phyloP scores from a whole-genome alignment of 2,113 vertebrate species.

The Machaerirhynchus nigripectus region DNA sequence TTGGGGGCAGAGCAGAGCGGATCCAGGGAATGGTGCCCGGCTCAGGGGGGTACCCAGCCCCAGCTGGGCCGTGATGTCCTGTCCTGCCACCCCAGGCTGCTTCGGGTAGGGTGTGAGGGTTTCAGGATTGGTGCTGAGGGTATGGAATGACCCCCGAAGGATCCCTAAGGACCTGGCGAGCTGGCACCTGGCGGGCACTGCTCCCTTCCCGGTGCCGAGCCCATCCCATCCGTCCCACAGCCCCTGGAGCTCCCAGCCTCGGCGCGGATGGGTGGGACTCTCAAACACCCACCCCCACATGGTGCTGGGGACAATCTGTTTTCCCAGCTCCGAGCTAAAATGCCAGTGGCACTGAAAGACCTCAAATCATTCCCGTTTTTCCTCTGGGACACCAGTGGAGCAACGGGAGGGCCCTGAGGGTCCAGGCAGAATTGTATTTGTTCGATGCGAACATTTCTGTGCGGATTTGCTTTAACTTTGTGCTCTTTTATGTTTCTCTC shows the following conservation, averaged over 20 bases:
- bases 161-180: fast-evolving
- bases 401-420: background rate
- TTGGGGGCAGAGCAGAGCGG: fast-evolving
- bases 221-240: fast-evolving
- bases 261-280: fast-evolving
- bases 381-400: fast-evolving
- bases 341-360: fast-evolving
- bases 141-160: fast-evolving
- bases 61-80: fast-evolving
- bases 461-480: slow-evolving; percentile 11
- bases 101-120: background rate
- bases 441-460: background rate
- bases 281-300: fast-evolving
- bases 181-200: fast-evolving
- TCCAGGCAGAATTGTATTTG: background rate
- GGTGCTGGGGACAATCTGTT: fast-evolving
- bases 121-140: fast-evolving
- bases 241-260: background rate
- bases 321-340: background rate
- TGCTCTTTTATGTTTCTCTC: slow-evolving; percentile 60
- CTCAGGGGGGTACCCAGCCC: fast-evolving
- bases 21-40: fast-evolving
- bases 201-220: fast-evolving
- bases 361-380: fast-evolving
- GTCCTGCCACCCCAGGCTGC: fast-evolving